A percentile compares a stretch with the other conserved stretches of the same genome.
Conservation (phyloP, 2,113 vertebrate genomes). For the Myotis yumanensis region DNA sequence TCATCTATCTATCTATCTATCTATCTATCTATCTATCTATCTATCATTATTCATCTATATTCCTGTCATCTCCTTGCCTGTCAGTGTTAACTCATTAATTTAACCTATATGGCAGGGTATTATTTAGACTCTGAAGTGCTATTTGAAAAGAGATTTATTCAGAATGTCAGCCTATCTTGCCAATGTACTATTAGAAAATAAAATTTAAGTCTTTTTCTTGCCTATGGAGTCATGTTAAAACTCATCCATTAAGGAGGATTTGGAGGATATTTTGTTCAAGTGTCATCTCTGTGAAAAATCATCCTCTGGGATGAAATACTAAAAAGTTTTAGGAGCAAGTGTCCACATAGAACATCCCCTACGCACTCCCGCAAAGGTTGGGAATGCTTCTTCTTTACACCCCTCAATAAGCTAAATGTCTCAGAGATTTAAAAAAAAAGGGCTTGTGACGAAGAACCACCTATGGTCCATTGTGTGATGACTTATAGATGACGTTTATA, state of each 20-base stretch:
- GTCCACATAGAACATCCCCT: neutral
- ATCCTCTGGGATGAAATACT: neutral
- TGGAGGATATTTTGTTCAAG: neutral
- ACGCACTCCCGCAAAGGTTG: neutral
- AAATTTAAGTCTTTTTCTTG: neutral
- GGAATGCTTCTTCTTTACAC: neutral
- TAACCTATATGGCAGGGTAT: neutral
- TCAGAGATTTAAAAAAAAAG: neutral
- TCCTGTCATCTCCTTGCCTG: neutral
- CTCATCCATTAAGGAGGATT: neutral
- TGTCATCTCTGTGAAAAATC: neutral
- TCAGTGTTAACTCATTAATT: neutral
- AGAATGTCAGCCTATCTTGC: neutral
- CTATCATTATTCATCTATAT: neutral
- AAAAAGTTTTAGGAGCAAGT: neutral
- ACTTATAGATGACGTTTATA: constrained; percentile 6
- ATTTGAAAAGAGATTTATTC: constrained; percentile 40
- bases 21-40: neutral
- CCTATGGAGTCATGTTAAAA: neutral
- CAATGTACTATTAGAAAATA: neutral
- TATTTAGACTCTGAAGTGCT: neutral
- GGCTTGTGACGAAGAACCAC: neutral
- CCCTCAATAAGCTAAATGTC: neutral
- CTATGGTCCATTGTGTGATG: neutral
- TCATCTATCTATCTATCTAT: neutral